Conservation (phyloP, 1,140 invertebrate species). For the Saccostrea echinata region DNA sequence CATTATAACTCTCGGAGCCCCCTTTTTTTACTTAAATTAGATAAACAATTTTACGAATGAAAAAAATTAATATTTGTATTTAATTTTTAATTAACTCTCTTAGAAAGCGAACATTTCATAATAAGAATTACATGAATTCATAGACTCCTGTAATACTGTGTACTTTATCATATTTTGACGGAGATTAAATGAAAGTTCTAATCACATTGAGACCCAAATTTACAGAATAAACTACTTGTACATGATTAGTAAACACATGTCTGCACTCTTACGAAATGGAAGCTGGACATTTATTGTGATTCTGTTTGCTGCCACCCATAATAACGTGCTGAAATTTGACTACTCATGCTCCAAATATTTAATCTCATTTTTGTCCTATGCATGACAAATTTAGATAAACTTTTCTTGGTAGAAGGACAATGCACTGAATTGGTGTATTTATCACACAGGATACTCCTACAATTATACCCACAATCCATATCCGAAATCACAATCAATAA, state of each 20-base stretch:
- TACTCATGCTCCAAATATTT: background rate
- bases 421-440: too few relatives aligned
- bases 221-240: background rate
- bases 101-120: too few relatives aligned
- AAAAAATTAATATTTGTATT: too few relatives aligned
- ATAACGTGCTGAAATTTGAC: background rate
- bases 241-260: background rate
- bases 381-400: background rate
- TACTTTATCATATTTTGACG: background rate
- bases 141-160: background rate
- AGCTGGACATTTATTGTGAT: background rate
- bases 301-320: background rate
- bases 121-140: too few relatives aligned
- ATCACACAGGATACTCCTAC: too few relatives aligned
- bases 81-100: too few relatives aligned
- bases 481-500: too few relatives aligned
- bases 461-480: too few relatives aligned
- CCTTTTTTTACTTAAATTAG: too few relatives aligned
- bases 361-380: background rate
- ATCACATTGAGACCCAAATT: background rate
- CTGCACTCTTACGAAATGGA: background rate
- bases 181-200: background rate
- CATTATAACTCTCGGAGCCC: too few relatives aligned
- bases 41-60: too few relatives aligned
- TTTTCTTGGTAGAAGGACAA: background rate